phyloP scores from a whole-genome alignment of 1,140 invertebrate species.

The Agrilus planipennis region DNA sequence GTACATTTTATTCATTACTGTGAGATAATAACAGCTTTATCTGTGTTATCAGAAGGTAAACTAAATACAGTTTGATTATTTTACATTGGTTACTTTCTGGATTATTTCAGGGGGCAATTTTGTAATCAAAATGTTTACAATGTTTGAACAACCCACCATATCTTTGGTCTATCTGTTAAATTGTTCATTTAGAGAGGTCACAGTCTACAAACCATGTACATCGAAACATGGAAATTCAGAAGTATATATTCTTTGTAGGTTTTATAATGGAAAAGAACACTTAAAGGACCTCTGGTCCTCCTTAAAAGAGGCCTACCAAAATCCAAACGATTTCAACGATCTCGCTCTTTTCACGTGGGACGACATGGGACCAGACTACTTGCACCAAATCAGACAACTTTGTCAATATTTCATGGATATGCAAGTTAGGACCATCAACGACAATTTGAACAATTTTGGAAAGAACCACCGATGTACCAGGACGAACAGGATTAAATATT shows the following conservation, averaged over 20 bases:
- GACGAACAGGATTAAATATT: slow-evolving; percentile 15
- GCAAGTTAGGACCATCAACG: slow-evolving; percentile 50
- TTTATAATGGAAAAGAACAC: slow-evolving; percentile 42
- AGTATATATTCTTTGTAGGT: slow-evolving; percentile 72
- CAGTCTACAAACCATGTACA: slow-evolving; percentile 76
- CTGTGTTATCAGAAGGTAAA: slow-evolving; percentile 48
- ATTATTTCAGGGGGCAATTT: slow-evolving; percentile 60
- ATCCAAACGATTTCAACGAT: slow-evolving; percentile 23
- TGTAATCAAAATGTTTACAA: slow-evolving; percentile 87
- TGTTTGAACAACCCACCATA: slow-evolving; percentile 72
- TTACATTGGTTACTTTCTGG: too few relatives aligned
- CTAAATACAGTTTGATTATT: neutral
- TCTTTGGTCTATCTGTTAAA: slow-evolving; percentile 70
- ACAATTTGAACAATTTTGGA: slow-evolving; percentile 48
- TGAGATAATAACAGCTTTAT: slow-evolving; percentile 66
- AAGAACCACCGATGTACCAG: slow-evolving; percentile 33
- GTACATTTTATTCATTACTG: slow-evolving; percentile 70
- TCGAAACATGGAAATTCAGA: slow-evolving; percentile 93
- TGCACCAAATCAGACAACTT: slow-evolving; percentile 54
- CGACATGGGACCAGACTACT: slow-evolving; percentile 51
- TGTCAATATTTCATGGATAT: slow-evolving; percentile 48
- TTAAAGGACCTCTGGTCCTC: slow-evolving; percentile 35
- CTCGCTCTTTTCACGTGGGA: slow-evolving; percentile 46
- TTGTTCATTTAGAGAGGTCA: slow-evolving; percentile 57
- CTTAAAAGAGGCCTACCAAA: slow-evolving; percentile 37